Conservation (phyloP, 2,888 invertebrate genomes). For the Tridacna gigas region DNA sequence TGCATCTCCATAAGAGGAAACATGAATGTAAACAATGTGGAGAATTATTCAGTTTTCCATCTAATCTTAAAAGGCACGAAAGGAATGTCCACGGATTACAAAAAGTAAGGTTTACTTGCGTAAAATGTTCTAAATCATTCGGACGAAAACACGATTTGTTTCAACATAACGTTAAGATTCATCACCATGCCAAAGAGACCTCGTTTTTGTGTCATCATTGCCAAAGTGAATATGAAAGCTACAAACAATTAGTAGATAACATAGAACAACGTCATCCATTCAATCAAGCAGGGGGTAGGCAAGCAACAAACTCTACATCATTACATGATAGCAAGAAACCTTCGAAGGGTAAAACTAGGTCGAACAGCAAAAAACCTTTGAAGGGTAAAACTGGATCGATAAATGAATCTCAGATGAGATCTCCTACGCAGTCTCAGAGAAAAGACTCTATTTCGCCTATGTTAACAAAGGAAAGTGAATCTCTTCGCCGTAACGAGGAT, state of each 20-base stretch:
- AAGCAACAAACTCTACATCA: not conserved
- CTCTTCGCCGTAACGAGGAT: not conserved
- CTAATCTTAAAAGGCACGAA: constrained; percentile 4
- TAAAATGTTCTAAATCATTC: constrained; percentile 25
- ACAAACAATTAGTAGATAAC: constrained; percentile 17
- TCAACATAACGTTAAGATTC: constrained; percentile 1
- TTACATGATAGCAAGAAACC: not conserved
- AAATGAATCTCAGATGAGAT: not conserved
- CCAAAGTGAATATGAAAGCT: not conserved
- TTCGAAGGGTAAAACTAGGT: not conserved
- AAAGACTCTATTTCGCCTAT: not conserved
- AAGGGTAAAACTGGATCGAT: not conserved
- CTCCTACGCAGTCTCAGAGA: not conserved
- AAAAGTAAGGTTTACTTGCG: constrained; percentile 12
- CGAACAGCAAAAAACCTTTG: not conserved
- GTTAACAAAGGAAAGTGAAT: not conserved
- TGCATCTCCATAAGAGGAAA: constrained; percentile 24
- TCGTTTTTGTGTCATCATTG: constrained; percentile 24
- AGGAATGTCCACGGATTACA: not conserved
- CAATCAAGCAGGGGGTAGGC: not conserved
- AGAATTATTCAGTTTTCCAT: not conserved
- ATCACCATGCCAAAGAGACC: not conserved
- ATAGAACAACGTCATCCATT: constrained; percentile 17
- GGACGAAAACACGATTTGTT: constrained; percentile 25
- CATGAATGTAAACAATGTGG: constrained; percentile 19